These are phyloP conservation scores for Petrocephalus schoutedeni DNA, from an alignment of 2,797 vertebrate genomes.

Conservation along the genomic window DNA sequence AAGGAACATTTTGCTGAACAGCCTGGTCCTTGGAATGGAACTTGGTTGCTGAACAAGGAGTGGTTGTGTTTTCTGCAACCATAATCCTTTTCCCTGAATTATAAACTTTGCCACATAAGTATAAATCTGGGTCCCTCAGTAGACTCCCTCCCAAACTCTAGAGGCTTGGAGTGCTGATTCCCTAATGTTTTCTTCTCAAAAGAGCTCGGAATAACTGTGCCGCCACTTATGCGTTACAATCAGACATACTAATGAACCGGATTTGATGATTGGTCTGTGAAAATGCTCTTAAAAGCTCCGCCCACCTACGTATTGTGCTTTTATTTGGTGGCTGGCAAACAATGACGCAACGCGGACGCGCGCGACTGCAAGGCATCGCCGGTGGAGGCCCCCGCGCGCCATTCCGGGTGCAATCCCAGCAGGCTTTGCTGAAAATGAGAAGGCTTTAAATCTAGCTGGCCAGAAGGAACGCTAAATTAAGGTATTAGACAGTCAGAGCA, in stretches of 20 bases:
- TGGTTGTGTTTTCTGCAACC: neutral
- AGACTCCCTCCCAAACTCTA: neutral
- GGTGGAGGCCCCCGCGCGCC: neutral
- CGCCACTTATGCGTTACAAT: constrained; percentile 7
- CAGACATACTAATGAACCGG: constrained; percentile 9
- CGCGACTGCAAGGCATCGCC: neutral
- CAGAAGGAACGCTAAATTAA: constrained; percentile 29
- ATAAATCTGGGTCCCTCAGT: neutral
- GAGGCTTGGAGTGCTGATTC: neutral
- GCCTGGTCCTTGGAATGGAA: neutral
- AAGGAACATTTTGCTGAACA: neutral
- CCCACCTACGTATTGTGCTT: neutral
- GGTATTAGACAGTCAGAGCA: constrained; percentile 44
- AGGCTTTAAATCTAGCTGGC: constrained; percentile 28
- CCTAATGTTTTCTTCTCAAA: neutral
- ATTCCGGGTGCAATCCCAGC: neutral
- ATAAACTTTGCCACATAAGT: neutral
- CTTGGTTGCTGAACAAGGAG: neutral
- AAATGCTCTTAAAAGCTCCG: neutral
- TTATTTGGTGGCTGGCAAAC: neutral
- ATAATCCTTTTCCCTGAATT: neutral
- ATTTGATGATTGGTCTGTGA: neutral
- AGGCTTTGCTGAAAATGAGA: constrained; percentile 34
- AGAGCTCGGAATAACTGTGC: neutral
- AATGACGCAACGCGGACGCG: neutral